Evolutionary conservation across 1,140 invertebrate species (phyloP), one percentile per base, ranked within the genome.

Genomic region (Aphis gossypii): DNA sequence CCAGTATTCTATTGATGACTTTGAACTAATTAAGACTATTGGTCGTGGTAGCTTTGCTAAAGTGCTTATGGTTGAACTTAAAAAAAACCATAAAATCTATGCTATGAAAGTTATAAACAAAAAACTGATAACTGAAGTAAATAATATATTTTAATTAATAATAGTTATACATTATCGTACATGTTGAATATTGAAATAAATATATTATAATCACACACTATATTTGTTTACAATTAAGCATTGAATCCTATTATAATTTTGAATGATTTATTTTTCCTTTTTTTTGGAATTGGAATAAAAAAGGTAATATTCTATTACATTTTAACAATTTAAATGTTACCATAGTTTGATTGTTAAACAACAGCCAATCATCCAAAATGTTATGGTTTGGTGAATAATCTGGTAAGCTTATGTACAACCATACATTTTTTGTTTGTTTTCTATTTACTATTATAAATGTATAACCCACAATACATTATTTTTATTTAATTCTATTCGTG

Each of bases 81-180:
- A 98, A 95, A 97, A 97, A 94, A 99, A 99, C 68, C 97, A 97
- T 95, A 96, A 99, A 94, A 98, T 99, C 94, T 99, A 99, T 96
- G 99, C 99, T 30, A 99, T 99, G 98, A 99, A 99, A 96, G 99
- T 99, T 94, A 99, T 99, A 95, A 99, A 99, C 96, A 99, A 99
- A 95, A 98, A 99, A 35, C 96, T 99, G 93, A 99, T 99, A 95
- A 99, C 99, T 96, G 99, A 99, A 96, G 96, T 97, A 94, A 94
- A 94, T 88, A 48, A 51, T 54, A 88, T 87, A 87, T 86, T 86
- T 68, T 68, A n/a, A n/a, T 44, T n/a, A 86, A 30, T 11, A 44
- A 46, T 86, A 44, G 25, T 41, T 86, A 44, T 84, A 86, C 30
- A n/a, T 30, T 25, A 46, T 44, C n/a, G 25, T 30, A 84, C 9